Conservation (phyloP, 2,888 invertebrate genomes). For the Nephrotoma appendiculata region DNA sequence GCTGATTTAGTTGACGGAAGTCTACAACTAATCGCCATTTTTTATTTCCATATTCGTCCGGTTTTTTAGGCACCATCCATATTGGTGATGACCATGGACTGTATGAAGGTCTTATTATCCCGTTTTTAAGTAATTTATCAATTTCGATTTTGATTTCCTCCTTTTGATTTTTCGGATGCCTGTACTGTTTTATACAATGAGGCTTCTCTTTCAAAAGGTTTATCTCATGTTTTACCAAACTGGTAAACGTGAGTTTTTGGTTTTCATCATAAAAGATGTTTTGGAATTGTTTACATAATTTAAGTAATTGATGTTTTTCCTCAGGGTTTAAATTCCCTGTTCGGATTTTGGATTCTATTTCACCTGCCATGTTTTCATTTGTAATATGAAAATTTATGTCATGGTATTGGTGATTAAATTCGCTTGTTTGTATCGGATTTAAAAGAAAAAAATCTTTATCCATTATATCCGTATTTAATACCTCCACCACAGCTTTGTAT, state of each 20-base stretch:
- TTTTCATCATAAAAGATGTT: not conserved
- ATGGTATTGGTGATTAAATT: not conserved
- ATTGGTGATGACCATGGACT: slow-evolving; percentile 16
- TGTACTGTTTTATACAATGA: not conserved
- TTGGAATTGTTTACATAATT: not conserved
- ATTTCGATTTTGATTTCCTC: not conserved
- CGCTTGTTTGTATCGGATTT: not conserved
- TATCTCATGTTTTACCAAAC: not conserved
- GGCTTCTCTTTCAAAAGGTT: not conserved
- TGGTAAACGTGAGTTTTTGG: not conserved
- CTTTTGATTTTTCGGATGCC: not conserved
- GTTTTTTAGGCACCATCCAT: slow-evolving; percentile 9
- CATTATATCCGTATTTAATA: not conserved
- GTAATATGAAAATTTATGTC: not conserved
- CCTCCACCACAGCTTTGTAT: not conserved
- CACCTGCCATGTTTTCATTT: not conserved
- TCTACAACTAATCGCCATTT: slow-evolving; percentile 14
- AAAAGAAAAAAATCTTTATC: not conserved
- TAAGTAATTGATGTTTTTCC: not conserved
- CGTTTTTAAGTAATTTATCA: not conserved
- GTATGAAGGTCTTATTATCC: not conserved
- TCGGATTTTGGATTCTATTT: not conserved
- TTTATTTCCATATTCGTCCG: slow-evolving; percentile 15
- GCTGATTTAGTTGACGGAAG: slow-evolving; percentile 12
- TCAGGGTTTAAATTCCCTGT: not conserved